Evolutionary conservation across 2,888 invertebrate species (phyloP).

Genomic region (Troides helena): DNA sequence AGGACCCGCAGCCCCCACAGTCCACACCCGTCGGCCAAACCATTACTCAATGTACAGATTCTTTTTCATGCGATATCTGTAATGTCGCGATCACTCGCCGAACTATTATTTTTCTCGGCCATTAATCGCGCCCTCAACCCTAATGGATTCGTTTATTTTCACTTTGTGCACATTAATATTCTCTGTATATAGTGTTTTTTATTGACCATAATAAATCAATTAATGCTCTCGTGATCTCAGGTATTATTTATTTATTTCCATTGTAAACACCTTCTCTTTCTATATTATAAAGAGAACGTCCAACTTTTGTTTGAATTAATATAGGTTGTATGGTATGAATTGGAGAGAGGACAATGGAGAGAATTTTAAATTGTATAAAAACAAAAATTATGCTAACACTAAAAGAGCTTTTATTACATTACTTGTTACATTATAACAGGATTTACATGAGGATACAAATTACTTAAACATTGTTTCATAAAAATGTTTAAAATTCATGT

Average conservation of each 20-base stretch:
- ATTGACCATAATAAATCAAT: constrained; percentile 21
- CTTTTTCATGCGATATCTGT: constrained; percentile 58
- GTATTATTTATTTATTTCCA: neutral
- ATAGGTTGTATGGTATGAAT: neutral
- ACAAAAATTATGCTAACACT: too few relatives aligned
- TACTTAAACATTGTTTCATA: too few relatives aligned
- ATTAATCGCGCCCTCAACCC: constrained; percentile 27
- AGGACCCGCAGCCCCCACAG: constrained; percentile 30
- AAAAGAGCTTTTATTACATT: too few relatives aligned
- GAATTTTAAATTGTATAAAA: too few relatives aligned
- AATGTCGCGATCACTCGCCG: constrained; percentile 52
- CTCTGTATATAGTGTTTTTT: constrained; percentile 21
- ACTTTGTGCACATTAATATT: constrained; percentile 25
- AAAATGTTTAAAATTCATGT: too few relatives aligned
- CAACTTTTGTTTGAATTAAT: constrained; percentile 11
- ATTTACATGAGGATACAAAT: too few relatives aligned
- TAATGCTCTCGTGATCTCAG: neutral
- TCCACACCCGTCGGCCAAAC: constrained; percentile 30
- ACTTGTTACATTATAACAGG: too few relatives aligned
- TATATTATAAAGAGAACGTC: constrained; percentile 1
- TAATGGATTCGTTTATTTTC: constrained; percentile 30
- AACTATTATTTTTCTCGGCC: constrained; percentile 42
- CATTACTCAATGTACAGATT: constrained; percentile 56
- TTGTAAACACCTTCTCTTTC: neutral
- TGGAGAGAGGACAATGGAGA: too few relatives aligned